Base-by-base conservation (phyloP, 2,888 invertebrate genomes). In the Sminthurides aquaticus region DNA sequence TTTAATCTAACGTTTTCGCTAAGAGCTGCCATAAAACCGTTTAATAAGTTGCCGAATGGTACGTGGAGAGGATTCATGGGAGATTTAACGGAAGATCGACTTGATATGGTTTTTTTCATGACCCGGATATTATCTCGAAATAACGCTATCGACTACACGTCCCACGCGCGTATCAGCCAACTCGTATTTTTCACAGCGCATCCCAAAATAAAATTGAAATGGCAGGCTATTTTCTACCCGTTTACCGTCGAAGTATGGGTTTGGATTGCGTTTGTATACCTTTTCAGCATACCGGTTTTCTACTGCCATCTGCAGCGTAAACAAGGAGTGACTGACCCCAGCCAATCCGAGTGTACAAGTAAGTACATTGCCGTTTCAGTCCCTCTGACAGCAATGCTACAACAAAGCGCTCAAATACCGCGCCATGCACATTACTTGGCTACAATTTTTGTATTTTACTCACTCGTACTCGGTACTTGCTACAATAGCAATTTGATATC, bases 401-500 rank as follows among this genome's bases (percentile, higher is more conserved):
- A 34, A 34, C 8, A 34, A 34, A 34, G 43, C 15, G 15, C 15
- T 34, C 5, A 15, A 34, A 34, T 34, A 34, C 43, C 43, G 5
- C 15, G 43, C 8, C 43, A 15, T 11, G 15, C 15, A 5, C 43
- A 15, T 15, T 15, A 34, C 15, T 15, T 34, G 5, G 43, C 8
- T 15, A 34, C 43, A 5, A 15, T 5, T 34, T 34, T 34, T 15
- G 43, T 34, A 34, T 58, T 64, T 20, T 64, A 34, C 43, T 15
- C 64, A 0, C 5, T 64, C 1, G 49, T 64, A 15, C 11, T 64
- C 3, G 64, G 54, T 2, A 28, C 29, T 2, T 49, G 26, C 15
- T 64, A 54, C 58, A 64, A 58, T 15, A 54, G 58, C 22, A 64
- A 64, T 34, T 34, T 64, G 8, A 64, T 64, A 2, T 64, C 64